These are phyloP conservation scores for Heliconius erato DNA, from an alignment of 2,888 invertebrate genomes.

Conservation along the genomic window DNA sequence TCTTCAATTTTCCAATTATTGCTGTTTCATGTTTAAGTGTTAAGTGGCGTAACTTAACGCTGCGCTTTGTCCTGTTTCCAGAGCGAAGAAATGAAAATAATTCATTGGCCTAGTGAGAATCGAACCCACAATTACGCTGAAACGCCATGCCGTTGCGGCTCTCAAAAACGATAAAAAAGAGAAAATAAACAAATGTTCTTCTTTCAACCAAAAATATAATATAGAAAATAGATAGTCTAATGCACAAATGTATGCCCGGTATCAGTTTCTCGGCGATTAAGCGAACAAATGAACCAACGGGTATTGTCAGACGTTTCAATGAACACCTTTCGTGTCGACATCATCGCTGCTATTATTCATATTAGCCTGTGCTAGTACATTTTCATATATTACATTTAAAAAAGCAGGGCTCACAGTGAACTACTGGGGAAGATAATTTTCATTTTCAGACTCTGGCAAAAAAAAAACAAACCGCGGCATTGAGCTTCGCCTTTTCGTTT, in stretches of 20 bases:
- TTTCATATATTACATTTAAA: neutral
- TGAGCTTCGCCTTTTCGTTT: no score
- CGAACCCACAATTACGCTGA: no score
- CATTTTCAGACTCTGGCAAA: neutral
- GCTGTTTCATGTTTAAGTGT: no score
- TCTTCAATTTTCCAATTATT: no score
- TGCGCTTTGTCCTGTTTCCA: no score
- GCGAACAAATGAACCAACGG: conserved; percentile 69
- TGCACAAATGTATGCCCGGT: conserved; percentile 51
- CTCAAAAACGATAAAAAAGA: no score
- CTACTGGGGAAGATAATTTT: neutral
- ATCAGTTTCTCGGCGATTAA: conserved; percentile 76
- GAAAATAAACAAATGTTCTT: no score
- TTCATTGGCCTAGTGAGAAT: no score
- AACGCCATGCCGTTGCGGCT: no score
- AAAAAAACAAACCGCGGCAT: no score
- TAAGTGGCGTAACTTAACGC: no score
- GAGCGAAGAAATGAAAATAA: no score
- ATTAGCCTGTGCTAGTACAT: neutral
- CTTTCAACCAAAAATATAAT: neutral
- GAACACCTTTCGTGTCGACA: neutral
- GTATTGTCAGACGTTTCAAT: conserved; percentile 33
- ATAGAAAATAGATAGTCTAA: conserved; percentile 10
- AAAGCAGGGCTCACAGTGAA: neutral
- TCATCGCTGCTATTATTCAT: conserved; percentile 16